Conservation (phyloP, 37 sponge, comb jelly and placozoan genomes). For the Chondrilla cf. caribensis region DNA sequence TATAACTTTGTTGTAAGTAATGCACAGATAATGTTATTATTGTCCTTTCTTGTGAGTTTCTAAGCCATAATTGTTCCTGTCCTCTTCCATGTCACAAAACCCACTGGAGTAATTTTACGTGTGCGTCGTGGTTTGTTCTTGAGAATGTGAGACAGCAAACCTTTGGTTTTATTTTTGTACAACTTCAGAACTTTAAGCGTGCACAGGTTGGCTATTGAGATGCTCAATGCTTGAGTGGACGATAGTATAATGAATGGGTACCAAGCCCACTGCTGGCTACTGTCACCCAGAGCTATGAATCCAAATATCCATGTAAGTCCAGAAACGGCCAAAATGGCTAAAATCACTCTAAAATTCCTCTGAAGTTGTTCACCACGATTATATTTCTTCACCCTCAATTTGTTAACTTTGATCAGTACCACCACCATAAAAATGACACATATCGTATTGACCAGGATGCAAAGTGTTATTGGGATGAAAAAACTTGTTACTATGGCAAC, state of each 20-base stretch:
- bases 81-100: no score
- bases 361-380: neutral
- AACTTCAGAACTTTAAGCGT: conserved; percentile 18
- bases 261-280: conserved; percentile 22
- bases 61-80: no score
- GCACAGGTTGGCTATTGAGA: conserved; percentile 24
- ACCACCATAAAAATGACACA: neutral
- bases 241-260: conserved; percentile 45
- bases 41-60: no score
- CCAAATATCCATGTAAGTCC: conserved; percentile 57
- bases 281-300: conserved; percentile 2
- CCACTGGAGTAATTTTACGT: no score
- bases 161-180: no score
- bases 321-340: conserved; percentile 12
- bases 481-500: conserved; percentile 16
- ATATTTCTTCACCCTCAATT: neutral
- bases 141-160: no score
- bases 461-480: no score
- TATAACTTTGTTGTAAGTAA: no score
- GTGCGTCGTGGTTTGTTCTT: no score
- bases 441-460: neutral
- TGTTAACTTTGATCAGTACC: neutral
- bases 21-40: no score
- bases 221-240: conserved; percentile 30
- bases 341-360: conserved; percentile 9